Evolutionary conservation across 1,140 invertebrate genomes (phyloP), one percentile per base, ranked within the genome.

Genomic region (Drosophila bipectinata): DNA sequence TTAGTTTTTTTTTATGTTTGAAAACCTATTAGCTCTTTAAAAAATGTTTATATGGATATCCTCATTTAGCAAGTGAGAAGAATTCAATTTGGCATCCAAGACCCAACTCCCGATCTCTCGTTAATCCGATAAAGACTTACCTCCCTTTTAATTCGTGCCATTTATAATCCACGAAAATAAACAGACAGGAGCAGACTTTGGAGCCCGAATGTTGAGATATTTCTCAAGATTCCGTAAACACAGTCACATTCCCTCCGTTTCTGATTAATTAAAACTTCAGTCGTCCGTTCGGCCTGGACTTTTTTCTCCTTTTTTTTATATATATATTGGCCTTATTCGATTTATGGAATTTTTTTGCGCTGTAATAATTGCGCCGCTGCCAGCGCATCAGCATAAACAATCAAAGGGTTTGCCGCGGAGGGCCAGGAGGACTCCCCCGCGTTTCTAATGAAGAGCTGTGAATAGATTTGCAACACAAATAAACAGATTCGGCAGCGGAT

Each of bases 381-480:
- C 64, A 57, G 26, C 63, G 62, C 79, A 60, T 49, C 44, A 44
- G 41, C 60, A 80, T 82, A 85, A 85, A 85, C 82, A 85, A 85
- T 63, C 45, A 59, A 62, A 62, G 44, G 15, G 41, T 6, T 8
- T 44, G 41, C 41, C 41, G 41, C 41, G 34, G 34, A 0, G 12
- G 3, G 10, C 12, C 10, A 37, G 34, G 34, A 37, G 34, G 34
- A 37, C 34, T 37, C 58, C 74, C 72, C 67, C 47, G 57, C 63
- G 81, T 77, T 82, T 85, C 79, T 88, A 85, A 88, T 68, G 79
- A 56, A 87, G 59, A 76, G 68, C 82, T 82, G 78, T 87, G 68
- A 88, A 87, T 85, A 79, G 82, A 85, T 85, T 85, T 64, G 83
- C 82, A 87, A 82, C 78, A 87, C 61, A 85, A 85, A 85, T 85